Evolutionary conservation across 30 jellyfish, hydroid and myxozoan genomes (phyloP), one percentile per base, ranked within the genome.

Genomic region (Chrysaora quinquecirrha): DNA sequence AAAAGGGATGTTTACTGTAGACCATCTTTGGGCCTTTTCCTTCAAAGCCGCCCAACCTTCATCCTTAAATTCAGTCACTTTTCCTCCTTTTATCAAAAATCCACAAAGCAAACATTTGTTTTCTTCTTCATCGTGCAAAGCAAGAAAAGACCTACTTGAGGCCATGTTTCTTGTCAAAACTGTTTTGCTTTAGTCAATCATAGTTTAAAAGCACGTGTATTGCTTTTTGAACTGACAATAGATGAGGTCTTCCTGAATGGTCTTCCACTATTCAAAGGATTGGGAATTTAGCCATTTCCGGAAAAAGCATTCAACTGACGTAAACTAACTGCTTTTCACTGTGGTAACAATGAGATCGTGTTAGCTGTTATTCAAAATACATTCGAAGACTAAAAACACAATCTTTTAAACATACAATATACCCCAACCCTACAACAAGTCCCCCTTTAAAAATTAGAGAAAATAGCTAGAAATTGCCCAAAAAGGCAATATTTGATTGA

Each of bases 11-110:
- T 80, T 80, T 1, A 80, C 24, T 48, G 9, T 48, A 1, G 83
- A 67, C 83, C 83, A 65, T 19, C 52, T 10, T 1, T 1, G 30
- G 1, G 90, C 90, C 49, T 80, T 75, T 66, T 64, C 90, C 34
- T 64, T 65, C 29, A 80, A 34, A 30, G 83, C 16, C 0, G 1
- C 0, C 82, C 82, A 78, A 6, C 89, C 89, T 20, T 63, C 73
- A 47, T 63, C 34, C 46, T 38, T 78, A 72, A 78, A 78, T 1
- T 1, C 62, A n/a, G 72, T 6, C 28, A 60, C 33, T 20, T 60
- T 60, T 4, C n/a, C 72, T 25, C n/a, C n/a, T 22, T 60, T 60
- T 25, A 6, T 60, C 12, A 60, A n/a, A n/a, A n/a, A n/a, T n/a
- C n/a, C n/a, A n/a, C n/a, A n/a, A n/a, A n/a, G n/a, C n/a, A n/a